These are phyloP conservation scores for Fulica atra DNA, from an alignment of 2,113 vertebrate species.

Conservation along the genomic window DNA sequence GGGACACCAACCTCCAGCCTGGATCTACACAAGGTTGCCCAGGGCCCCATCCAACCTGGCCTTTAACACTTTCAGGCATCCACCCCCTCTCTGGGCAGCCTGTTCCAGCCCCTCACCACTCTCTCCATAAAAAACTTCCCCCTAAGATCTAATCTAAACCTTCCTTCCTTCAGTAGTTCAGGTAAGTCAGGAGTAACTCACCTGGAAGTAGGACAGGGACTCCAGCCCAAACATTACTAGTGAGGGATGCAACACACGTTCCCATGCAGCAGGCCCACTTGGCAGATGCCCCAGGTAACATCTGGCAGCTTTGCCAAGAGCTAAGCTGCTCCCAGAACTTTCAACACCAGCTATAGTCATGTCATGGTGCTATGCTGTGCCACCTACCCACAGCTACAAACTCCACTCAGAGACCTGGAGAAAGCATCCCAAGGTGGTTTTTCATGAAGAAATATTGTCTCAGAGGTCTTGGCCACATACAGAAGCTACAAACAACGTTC, in stretches of 20 bases:
- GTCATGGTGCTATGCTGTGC: rapidly evolving
- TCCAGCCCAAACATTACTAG: background rate
- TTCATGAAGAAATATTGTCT: background rate
- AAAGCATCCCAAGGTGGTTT: background rate
- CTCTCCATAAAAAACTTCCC: too few species aligned
- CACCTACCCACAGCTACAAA: background rate
- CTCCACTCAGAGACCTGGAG: background rate
- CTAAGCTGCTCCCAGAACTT: background rate
- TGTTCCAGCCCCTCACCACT: too few species aligned
- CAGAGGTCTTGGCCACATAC: background rate
- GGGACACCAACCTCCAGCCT: too few species aligned
- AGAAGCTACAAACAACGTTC: background rate
- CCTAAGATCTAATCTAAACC: too few species aligned
- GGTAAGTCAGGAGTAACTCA: background rate
- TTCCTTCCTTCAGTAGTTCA: too few species aligned
- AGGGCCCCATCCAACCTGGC: too few species aligned
- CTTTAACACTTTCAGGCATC: too few species aligned
- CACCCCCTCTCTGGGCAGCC: too few species aligned
- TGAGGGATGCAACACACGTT: background rate
- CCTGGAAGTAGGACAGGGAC: background rate
- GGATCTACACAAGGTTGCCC: too few species aligned
- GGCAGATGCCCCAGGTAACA: rapidly evolving
- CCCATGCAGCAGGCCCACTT: background rate
- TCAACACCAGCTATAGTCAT: background rate
- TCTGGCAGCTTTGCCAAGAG: background rate